These are phyloP conservation scores for Phalloptychus januarius DNA, from an alignment of 2,797 vertebrate genomes.

Conservation along the genomic window DNA sequence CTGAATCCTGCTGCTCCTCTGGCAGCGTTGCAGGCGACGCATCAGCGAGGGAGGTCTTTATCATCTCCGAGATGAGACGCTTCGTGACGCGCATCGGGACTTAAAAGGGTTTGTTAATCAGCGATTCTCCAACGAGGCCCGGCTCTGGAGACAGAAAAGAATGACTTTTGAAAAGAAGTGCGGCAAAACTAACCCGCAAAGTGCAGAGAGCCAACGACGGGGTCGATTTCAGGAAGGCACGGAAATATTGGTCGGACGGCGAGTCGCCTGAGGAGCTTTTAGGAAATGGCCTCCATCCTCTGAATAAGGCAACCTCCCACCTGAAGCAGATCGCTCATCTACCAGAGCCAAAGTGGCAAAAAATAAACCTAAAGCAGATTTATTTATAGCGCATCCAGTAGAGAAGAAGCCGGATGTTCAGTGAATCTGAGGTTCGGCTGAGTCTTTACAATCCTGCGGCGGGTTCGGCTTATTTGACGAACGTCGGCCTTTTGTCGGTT, in stretches of 20 bases:
- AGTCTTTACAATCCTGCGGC: background rate
- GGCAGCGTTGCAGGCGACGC: constrained; percentile 16
- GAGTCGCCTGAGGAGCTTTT: background rate
- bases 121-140: background rate
- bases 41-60: constrained; percentile 23
- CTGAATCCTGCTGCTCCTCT: constrained; percentile 27
- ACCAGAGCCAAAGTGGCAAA: background rate
- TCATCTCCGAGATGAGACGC: constrained; percentile 1
- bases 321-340: background rate
- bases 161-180: background rate
- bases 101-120: constrained; percentile 29
- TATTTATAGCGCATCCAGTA: constrained; percentile 4
- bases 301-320: constrained; percentile 6
- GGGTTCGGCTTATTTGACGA: constrained; percentile 6
- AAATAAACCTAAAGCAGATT: background rate
- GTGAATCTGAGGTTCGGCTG: background rate
- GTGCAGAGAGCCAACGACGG: background rate
- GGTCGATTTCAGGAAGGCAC: background rate
- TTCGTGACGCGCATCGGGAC: background rate
- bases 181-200: background rate
- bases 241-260: background rate
- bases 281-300: background rate
- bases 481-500: background rate
- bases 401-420: background rate
- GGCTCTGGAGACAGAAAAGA: background rate